Evolutionary conservation across 2,888 invertebrate species (phyloP), one percentile per base, ranked within the genome.

Genomic region (Spodoptera exigua): DNA sequence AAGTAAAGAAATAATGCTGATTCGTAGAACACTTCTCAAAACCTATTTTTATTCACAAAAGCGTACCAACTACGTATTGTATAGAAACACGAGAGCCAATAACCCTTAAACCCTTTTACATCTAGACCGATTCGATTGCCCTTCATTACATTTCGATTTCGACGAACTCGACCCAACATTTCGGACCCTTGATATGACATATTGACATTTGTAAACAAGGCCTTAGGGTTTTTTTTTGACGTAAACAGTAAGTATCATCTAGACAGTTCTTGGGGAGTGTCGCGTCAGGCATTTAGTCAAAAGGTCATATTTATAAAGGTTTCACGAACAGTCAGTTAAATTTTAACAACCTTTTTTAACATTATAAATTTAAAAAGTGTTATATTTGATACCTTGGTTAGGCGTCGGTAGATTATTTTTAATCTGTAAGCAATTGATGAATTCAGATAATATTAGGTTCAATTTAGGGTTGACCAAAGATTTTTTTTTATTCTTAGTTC

Each of bases 141-240:
- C 57, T 62, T 66, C 56, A 37, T 56, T 62, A 56, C 27, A 37
- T 56, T 62, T 49, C 27, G 51, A 11, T 46, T 36, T 60, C 35
- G 17, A 56, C 40, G 51, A 57, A 67, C 44, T 48, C 37, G 18
- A 11, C 44, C 21, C 37, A 37, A 57, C n/a, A 43, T 47, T 36
- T 49, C 41, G 32, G 41, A 49, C 39, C 34, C 36, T 45, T 37
- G 27, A 21, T 46, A 49, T 56, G 43, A 62, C 71, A 35, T 71
- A 58, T 55, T 67, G 71, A 62, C 68, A 68, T 59, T 63, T 59
- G 43, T 53, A 61, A 41, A 63, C 35, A 53, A 39, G 21, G 14
- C 32, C 39, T 36, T 56, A 1, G 34, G 34, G n/a, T 18, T 16
- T 55, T 55, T 61, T 13, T 44, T 27, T 35, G 21, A 27, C 41